Evolutionary conservation across 1,140 invertebrate genomes (phyloP).

Genomic region (Diorhabda carinulata): DNA sequence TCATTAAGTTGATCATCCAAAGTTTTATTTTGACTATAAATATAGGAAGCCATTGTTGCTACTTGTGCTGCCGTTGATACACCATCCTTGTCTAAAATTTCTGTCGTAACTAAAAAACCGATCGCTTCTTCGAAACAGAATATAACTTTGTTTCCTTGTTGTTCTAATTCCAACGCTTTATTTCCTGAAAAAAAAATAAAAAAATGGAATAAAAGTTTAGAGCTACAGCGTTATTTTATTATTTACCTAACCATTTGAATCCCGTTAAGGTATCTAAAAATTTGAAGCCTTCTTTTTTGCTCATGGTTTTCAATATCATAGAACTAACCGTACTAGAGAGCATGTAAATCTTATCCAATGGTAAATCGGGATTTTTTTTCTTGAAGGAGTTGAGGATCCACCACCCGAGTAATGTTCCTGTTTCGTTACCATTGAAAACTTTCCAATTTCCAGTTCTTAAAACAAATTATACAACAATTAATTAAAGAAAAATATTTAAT

Average conservation of each 20-base stretch:
- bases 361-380: slow-evolving; percentile 48
- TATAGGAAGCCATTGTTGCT: slow-evolving; percentile 64
- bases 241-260: slow-evolving; percentile 96
- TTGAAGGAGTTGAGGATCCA: slow-evolving; percentile 73
- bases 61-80: slow-evolving; percentile 77
- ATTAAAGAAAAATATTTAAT: slow-evolving; percentile 19
- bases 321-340: slow-evolving; percentile 95
- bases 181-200: slow-evolving; percentile 58
- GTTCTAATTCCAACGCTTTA: slow-evolving; percentile 67
- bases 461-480: slow-evolving; percentile 3
- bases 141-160: slow-evolving; percentile 69
- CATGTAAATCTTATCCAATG: slow-evolving; percentile 67
- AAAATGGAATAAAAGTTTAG: background rate
- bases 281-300: slow-evolving; percentile 74
- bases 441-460: slow-evolving; percentile 73
- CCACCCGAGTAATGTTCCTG: slow-evolving; percentile 93
- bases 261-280: slow-evolving; percentile 96
- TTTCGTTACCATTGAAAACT: slow-evolving; percentile 93
- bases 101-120: slow-evolving; percentile 89
- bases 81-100: slow-evolving; percentile 94
- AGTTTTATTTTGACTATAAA: slow-evolving; percentile 63
- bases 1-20: slow-evolving; percentile 72
- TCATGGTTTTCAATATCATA: slow-evolving; percentile 87
- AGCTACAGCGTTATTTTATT: background rate
- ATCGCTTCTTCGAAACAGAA: slow-evolving; percentile 95